Base-by-base conservation (phyloP, 2,113 vertebrate genomes). In the Zonotrichia leucophrys region DNA sequence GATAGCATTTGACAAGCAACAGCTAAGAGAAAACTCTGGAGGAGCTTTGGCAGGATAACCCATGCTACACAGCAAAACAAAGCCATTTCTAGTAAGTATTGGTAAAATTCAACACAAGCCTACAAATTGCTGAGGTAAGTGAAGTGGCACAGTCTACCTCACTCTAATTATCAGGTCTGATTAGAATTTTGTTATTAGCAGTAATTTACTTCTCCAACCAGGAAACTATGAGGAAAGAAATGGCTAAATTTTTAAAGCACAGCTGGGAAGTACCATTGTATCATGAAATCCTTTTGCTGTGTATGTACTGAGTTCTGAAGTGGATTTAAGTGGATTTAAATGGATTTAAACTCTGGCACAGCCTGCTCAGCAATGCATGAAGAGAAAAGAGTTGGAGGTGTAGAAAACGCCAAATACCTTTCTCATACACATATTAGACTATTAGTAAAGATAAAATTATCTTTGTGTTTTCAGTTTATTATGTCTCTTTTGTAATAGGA, bases 371-470 rank as follows among this genome's bases (percentile, higher is more conserved):
- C 95, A 98, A 97, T 95, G 97, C 98, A 98, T 98, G 97, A 98
- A 98, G 97, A 97, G 41, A 41, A 94, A 98, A 95, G 96, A 97
- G 95, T 74, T 98, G 96, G 94, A 98, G 97, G 96, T 97, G 96
- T 97, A 97, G 96, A 97, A 98, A 97, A 97, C 96, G 97, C 98
- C 97, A 98, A 97, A 98, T 95, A 97, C 91, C 95, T 97, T 98
- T 97, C 96, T 98, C 94, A 94, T 95, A 96, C 94, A 94, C 95
- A 97, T 98, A 97, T 98, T 98, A 97, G 97, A 98, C 97, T 98
- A 97, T 97, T 98, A 98, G 97, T 97, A 98, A 98, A 98, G 96
- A 98, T 97, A 97, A 98, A 98, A 98, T 64, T 46, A 97, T 98
- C 97, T 97, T 97, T 97, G 94, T 96, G 94, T 95, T 97, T 98